These are phyloP conservation scores for Syrphus vitripennis DNA, from an alignment of 2,888 invertebrate genomes.

Conservation along the genomic window DNA sequence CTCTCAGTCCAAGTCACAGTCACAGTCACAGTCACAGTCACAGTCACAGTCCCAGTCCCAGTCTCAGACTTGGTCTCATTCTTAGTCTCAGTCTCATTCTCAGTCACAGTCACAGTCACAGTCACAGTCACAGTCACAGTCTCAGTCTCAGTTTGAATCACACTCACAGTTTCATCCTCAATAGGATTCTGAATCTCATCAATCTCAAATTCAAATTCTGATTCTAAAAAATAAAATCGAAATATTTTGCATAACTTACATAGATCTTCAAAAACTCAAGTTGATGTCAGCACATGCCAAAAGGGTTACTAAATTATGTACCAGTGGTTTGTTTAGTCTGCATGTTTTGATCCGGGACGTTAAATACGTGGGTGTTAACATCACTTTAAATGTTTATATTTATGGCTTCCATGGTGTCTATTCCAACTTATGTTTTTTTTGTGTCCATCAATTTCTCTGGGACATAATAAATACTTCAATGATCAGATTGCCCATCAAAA, in stretches of 20 bases:
- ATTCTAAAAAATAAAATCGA: too few species aligned
- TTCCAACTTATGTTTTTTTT: neutral
- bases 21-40: too few species aligned
- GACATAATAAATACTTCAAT: constrained; percentile 27
- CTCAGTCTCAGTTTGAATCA: too few species aligned
- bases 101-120: too few species aligned
- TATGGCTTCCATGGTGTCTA: neutral
- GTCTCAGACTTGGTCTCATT: too few species aligned
- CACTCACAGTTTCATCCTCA: too few species aligned
- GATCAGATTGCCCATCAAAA: neutral
- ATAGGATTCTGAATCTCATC: too few species aligned
- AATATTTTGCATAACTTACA: neutral
- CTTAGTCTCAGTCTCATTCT: too few species aligned
- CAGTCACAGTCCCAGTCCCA: too few species aligned
- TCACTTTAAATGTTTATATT: neutral
- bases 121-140: too few species aligned
- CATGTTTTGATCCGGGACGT: neutral
- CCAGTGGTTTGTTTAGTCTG: neutral
- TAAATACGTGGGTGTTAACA: constrained; percentile 26
- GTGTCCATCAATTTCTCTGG: constrained; percentile 1
- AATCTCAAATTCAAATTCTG: too few species aligned
- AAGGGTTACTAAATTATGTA: neutral
- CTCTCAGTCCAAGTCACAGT: too few species aligned
- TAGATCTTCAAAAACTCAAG: neutral
- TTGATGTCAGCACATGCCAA: neutral